These are phyloP conservation scores for Pheosia tremula DNA, from an alignment of 2,888 invertebrate species.

Conservation along the genomic window DNA sequence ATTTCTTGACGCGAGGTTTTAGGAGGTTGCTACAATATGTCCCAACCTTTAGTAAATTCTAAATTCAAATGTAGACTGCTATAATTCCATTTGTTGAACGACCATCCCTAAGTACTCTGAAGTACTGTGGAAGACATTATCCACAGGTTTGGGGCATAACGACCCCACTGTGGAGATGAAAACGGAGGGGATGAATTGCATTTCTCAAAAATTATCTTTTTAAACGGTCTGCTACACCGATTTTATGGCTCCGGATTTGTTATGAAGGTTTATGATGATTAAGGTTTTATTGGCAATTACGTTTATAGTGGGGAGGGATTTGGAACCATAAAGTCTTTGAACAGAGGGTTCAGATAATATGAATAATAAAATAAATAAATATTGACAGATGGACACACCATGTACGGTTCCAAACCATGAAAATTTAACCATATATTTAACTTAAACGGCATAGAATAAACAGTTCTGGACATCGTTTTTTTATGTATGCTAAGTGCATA, in stretches of 20 bases:
- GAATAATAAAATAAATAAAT: not conserved
- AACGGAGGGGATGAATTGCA: constrained; percentile 38
- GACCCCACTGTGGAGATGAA: constrained; percentile 52
- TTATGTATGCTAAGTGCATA: too few relatives aligned
- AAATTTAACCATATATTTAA: too few relatives aligned
- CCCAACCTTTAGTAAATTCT: constrained; percentile 40
- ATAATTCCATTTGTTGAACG: constrained; percentile 49
- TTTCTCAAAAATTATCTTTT: constrained; percentile 37
- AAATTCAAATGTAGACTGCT: constrained; percentile 50
- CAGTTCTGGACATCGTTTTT: too few relatives aligned
- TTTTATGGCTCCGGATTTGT: constrained; percentile 34
- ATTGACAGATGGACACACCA: too few relatives aligned
- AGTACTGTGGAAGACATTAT: constrained; percentile 59
- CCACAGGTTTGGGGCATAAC: constrained; percentile 65
- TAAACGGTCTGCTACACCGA: constrained; percentile 40
- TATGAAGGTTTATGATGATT: constrained; percentile 10
- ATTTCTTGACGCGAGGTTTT: too few relatives aligned
- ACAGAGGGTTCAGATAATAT: not conserved
- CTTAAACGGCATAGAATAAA: too few relatives aligned
- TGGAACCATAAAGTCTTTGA: not conserved
- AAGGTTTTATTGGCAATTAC: not conserved
- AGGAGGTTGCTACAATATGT: too few relatives aligned
- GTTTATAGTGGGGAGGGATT: not conserved
- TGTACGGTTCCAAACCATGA: too few relatives aligned
- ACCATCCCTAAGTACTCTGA: constrained; percentile 47